Percentiles rank a stretch among this genome's conserved stretches.
These are phyloP conservation scores for Orthonevra nobilis DNA, from an alignment of 2,888 invertebrate genomes.

Conservation along the genomic window DNA sequence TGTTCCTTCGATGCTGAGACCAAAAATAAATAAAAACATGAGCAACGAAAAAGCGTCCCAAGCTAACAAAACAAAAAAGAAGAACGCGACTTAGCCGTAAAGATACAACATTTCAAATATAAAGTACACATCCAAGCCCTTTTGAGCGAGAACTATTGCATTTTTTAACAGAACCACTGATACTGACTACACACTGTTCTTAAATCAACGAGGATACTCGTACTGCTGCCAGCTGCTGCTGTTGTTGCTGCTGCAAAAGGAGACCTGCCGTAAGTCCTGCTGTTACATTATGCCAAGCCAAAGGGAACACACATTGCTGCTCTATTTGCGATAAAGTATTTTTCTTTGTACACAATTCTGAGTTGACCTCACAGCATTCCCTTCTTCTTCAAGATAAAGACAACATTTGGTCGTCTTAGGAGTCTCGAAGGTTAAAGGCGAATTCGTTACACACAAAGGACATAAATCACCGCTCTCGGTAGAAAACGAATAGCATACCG, in stretches of 20 bases:
- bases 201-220: conserved; percentile 54
- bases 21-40: conserved; percentile 53
- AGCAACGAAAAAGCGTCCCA: conserved; percentile 23
- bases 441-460: conserved; percentile 62
- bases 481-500: conserved; percentile 19
- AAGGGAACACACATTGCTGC: conserved; percentile 32
- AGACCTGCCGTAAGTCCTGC: conserved; percentile 20
- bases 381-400: conserved; percentile 54
- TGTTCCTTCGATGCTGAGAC: conserved; percentile 40
- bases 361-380: conserved; percentile 53
- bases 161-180: conserved; percentile 30
- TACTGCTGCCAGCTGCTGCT: conserved; percentile 53
- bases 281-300: conserved; percentile 38
- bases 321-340: conserved; percentile 63
- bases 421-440: conserved; percentile 49
- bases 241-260: no score
- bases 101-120: conserved; percentile 64
- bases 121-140: conserved; percentile 47
- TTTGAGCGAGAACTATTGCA: conserved; percentile 52
- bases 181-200: conserved; percentile 46
- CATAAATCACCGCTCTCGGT: conserved; percentile 57
- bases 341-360: conserved; percentile 40
- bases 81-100: conserved; percentile 43
- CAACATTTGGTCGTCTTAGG: conserved; percentile 61
- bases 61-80: conserved; percentile 37